phyloP scores from a whole-genome alignment of 2,113 vertebrate species.

The Xerus inauris region DNA sequence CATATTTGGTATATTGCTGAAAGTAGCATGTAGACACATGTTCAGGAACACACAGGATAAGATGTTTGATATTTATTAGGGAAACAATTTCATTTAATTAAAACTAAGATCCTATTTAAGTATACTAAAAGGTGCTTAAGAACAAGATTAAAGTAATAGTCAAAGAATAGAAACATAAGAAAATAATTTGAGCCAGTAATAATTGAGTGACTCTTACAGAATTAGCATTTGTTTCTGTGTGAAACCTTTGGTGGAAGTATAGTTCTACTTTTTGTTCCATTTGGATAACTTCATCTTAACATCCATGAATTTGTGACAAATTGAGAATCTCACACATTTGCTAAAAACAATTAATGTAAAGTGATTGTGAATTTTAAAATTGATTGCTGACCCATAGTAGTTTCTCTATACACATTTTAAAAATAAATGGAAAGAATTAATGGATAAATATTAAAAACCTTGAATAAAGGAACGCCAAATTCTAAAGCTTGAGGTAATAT shows the following conservation, averaged over 20 bases:
- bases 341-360: neutral
- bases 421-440: neutral
- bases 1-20: neutral
- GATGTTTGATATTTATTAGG: neutral
- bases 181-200: neutral
- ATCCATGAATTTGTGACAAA: neutral
- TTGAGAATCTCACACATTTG: neutral
- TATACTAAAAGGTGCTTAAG: neutral
- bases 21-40: neutral
- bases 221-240: neutral
- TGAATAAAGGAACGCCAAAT: neutral
- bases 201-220: neutral
- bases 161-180: neutral
- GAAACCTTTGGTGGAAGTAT: neutral
- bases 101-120: neutral
- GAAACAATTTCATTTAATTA: neutral
- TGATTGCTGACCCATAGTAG: neutral
- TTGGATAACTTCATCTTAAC: neutral
- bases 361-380: neutral
- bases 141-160: neutral
- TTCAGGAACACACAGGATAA: neutral
- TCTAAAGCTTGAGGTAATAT: neutral
- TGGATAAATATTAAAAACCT: neutral
- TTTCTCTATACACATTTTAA: neutral
- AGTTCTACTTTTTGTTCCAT: neutral